These are phyloP conservation scores for Fistularia commersonii DNA, from an alignment of 2,797 vertebrate genomes.

Conservation along the genomic window DNA sequence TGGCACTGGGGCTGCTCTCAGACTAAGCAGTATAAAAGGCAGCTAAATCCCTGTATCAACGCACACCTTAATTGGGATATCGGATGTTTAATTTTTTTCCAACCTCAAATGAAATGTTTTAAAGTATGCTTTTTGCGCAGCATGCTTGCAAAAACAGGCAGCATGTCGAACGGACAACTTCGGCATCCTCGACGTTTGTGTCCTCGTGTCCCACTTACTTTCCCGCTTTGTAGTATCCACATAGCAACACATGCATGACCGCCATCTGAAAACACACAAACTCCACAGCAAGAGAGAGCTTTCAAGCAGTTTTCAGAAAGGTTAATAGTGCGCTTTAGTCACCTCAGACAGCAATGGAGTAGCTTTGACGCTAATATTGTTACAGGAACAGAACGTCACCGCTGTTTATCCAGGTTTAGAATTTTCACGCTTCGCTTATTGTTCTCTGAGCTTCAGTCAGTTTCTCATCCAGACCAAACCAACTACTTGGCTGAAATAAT, in stretches of 20 bases:
- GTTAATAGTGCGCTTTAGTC: conserved; percentile 61
- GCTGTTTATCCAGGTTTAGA: conserved; percentile 45
- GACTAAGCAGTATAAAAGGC: conserved; percentile 29
- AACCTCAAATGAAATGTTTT: no score
- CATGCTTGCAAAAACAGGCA: no score
- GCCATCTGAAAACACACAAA: conserved; percentile 1
- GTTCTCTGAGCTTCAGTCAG: conserved; percentile 17
- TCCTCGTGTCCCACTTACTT: no score
- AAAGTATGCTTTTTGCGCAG: no score
- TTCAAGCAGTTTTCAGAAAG: conserved; percentile 54
- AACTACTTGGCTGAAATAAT: no score
- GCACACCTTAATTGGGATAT: conserved; percentile 43
- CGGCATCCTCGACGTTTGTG: no score
- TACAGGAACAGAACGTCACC: conserved; percentile 48
- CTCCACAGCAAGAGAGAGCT: background rate
- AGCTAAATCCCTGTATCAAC: conserved; percentile 21
- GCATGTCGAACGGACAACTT: no score
- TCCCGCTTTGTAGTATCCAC: no score
- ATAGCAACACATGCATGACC: no score
- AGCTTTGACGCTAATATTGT: conserved; percentile 41
- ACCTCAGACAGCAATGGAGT: conserved; percentile 24
- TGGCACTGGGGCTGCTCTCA: conserved; percentile 30
- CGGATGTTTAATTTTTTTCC: conserved; percentile 20
- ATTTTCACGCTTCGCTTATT: conserved; percentile 36
- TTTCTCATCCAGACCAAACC: conserved; percentile 25